Base-by-base conservation (phyloP, 35 echinoderm and acorn worm genomes). In the Lytechinus pictus region DNA sequence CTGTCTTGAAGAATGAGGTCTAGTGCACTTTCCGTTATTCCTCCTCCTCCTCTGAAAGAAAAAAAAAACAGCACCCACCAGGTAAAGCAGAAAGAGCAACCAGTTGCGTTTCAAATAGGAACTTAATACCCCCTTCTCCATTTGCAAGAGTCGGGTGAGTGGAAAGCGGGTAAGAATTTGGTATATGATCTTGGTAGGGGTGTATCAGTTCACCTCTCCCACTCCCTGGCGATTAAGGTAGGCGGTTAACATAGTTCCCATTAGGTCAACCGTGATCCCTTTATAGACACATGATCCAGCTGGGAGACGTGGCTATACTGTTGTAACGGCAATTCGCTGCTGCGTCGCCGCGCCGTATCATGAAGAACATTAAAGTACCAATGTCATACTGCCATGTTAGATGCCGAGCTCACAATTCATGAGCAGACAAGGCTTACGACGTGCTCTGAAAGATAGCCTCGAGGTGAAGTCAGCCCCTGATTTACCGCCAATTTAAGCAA, bases 401-500 rank as follows among this genome's bases (percentile, higher is more conserved):
- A 79, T 24, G 19, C 4, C 66, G 7, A 79, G 66, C 66, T 79
- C 19, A 79, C 66, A 79, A 79, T 79, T 16, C 21, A 79, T 79
- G 66, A 79, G 19, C 19, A 79, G 66, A 79, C 66, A 79, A 24
- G 66, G 19, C 66, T 79, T 79, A 79, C 19, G 66, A 79, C n/a
- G 66, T 79, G 66, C 66, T 16, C 66, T 79, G n/a, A 79, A 79
- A n/a, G 4, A 79, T 5, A n/a, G 66, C 66, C 66, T 79, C 14
- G 14, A 24, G 66, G 66, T 79, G 21, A 79, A 79, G 66, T 79
- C 66, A 79, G 21, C 66, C 66, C 66, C n/a, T 79, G 66, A 79
- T 79, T 79, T 79, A 79, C 66, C 21, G 21, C 66, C 66, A 79
- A 79, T 79, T 79, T 79, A 79, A 79, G 66, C 66, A 79, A 79